Conservation (phyloP, 2,113 vertebrate genomes). For the Pachycephala philippinensis region DNA sequence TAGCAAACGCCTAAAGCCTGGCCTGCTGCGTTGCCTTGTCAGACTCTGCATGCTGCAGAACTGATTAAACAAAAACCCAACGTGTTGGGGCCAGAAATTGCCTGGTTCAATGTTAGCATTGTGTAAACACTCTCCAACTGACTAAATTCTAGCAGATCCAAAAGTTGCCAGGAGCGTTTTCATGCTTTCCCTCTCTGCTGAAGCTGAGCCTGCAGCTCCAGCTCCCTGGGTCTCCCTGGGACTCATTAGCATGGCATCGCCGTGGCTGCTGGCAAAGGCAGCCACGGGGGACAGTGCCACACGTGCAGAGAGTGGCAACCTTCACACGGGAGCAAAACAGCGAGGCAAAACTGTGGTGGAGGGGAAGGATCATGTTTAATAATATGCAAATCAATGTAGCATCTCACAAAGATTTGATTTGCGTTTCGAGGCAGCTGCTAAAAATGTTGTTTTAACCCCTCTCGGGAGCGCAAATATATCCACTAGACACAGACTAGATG, state of each 20-base stretch:
- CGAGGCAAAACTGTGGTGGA: neutral
- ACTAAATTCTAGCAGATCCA: neutral
- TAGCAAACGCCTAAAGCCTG: neutral
- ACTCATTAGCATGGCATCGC: conserved; percentile 37
- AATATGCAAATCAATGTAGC: conserved; percentile 26
- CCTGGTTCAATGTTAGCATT: neutral
- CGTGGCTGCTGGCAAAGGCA: neutral
- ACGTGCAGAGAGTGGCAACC: neutral
- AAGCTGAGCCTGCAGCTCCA: neutral
- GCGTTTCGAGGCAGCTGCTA: neutral
- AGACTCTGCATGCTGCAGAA: neutral
- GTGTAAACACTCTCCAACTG: conserved; percentile 23
- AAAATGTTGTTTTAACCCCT: conserved; percentile 38
- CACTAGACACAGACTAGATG: neutral
- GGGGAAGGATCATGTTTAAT: neutral
- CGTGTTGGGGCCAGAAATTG: neutral
- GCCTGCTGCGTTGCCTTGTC: fast-evolving
- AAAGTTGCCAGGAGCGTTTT: conserved; percentile 25
- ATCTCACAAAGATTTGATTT: conserved; percentile 22
- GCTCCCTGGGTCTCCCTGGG: conserved; percentile 26
- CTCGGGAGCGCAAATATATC: neutral
- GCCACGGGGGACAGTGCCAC: neutral
- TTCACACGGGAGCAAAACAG: neutral
- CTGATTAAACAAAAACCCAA: neutral
- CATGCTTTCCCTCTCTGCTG: neutral